These are phyloP conservation scores for Ataeniobius toweri DNA, from an alignment of 2,797 vertebrate genomes.

Conservation along the genomic window DNA sequence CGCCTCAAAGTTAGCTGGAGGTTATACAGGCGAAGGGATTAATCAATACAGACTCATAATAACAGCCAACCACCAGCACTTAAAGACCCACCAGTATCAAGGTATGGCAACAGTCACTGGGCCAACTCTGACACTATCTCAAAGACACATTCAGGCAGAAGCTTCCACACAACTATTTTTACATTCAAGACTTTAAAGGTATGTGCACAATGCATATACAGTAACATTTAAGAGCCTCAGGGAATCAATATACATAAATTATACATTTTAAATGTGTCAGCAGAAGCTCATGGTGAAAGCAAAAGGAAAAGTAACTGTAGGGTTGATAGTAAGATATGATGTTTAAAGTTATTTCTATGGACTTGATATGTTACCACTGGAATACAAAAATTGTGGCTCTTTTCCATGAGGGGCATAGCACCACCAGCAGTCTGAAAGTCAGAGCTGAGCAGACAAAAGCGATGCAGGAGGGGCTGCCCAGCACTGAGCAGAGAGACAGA, in stretches of 20 bases:
- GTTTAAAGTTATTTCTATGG: background rate
- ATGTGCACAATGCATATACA: conserved; percentile 1
- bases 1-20: conserved; percentile 88
- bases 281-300: conserved; percentile 30
- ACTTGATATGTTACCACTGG: conserved; percentile 3
- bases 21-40: conserved; percentile 87
- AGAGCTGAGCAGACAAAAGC: no score
- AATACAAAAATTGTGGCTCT: background rate
- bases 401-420: background rate
- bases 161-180: conserved; percentile 22
- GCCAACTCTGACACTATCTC: conserved; percentile 31
- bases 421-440: no score
- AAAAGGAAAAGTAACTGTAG: conserved; percentile 18
- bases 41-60: conserved; percentile 87
- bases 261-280: conserved; percentile 13
- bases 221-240: conserved; percentile 13
- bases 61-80: conserved; percentile 80
- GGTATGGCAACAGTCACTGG: conserved; percentile 44
- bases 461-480: no score
- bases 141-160: conserved; percentile 30
- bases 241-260: conserved; percentile 20
- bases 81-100: conserved; percentile 59
- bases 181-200: conserved; percentile 20
- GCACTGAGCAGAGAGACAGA: no score
- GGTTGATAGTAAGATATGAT: conserved; percentile 10